These are phyloP conservation scores for pig (Sus scrofa) DNA, from an alignment of 2,113 vertebrate genomes.

Conservation along the genomic window T2T-Sscrofa CM000817.6:72444001-72444500, in stretches of 20 bases:
- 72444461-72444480: not conserved
- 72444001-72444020: not conserved
- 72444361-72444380: not conserved
- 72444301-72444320: fast-evolving
- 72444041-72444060: not conserved
- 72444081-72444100: not conserved
- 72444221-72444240: not conserved
- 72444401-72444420: not conserved
- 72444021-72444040: no score
- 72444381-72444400: not conserved
- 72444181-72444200: fast-evolving
- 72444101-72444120: not conserved
- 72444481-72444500: not conserved
- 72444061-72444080: not conserved
- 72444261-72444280: not conserved
- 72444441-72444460: not conserved
- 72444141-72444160: not conserved
- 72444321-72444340: fast-evolving
- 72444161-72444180: fast-evolving
- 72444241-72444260: not conserved
- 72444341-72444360: no score
- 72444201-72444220: fast-evolving
- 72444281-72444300: not conserved
- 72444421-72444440: not conserved
- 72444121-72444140: no score